phyloP scores from a whole-genome alignment of 2,888 invertebrate genomes.

The Platycheirus albimanus region DNA sequence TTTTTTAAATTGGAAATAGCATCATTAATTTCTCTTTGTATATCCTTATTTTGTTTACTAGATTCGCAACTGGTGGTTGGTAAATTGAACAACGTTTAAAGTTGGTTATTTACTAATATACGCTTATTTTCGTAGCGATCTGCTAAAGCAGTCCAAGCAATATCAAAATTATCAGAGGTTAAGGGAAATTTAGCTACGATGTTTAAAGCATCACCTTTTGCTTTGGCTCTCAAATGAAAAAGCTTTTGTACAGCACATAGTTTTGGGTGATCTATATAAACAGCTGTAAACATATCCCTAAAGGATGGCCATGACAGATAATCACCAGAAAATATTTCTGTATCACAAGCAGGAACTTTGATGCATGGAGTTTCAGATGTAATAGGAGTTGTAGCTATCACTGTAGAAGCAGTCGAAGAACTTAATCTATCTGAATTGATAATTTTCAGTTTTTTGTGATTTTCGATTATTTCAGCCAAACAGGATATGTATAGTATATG shows the following conservation, averaged over 20 bases:
- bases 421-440: too few relatives aligned
- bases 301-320: constrained; percentile 48
- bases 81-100: constrained; percentile 28
- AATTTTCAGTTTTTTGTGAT: too few relatives aligned
- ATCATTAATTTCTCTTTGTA: too few relatives aligned
- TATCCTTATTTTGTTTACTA: too few relatives aligned
- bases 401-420: too few relatives aligned
- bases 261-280: constrained; percentile 31
- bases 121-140: too few relatives aligned
- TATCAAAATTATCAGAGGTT: constrained; percentile 4
- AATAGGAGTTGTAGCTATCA: too few relatives aligned
- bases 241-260: constrained; percentile 21
- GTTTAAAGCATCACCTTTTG: constrained; percentile 15
- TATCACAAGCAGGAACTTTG: constrained; percentile 40
- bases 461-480: too few relatives aligned
- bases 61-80: too few relatives aligned
- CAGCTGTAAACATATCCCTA: constrained; percentile 54
- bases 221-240: constrained; percentile 22
- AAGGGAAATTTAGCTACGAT: constrained; percentile 23
- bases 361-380: too few relatives aligned
- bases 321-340: constrained; percentile 27
- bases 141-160: neutral
- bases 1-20: too few relatives aligned
- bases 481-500: too few relatives aligned
- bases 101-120: neutral